These are phyloP conservation scores for Drosophila subquinaria DNA, from an alignment of 2,888 invertebrate genomes.

Conservation along the genomic window DNA sequence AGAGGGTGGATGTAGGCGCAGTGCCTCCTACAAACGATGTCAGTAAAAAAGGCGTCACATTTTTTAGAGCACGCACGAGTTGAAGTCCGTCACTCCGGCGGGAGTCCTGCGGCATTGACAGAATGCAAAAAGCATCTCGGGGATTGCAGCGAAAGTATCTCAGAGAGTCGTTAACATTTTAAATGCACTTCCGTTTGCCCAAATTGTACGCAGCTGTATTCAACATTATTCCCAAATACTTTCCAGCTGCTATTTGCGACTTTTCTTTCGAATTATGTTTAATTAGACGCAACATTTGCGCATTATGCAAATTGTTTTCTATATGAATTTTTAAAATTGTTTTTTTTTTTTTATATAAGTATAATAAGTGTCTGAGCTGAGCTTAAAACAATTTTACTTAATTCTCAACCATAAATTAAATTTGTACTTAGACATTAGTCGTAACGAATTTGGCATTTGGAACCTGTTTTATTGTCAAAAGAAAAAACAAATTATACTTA, in stretches of 20 bases:
- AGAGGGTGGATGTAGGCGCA: conserved; percentile 18
- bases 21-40: conserved; percentile 34
- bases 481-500: not conserved
- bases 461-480: conserved; percentile 31
- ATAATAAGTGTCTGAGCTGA: conserved; percentile 39
- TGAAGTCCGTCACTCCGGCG: not conserved
- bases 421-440: conserved; percentile 26
- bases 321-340: conserved; percentile 11
- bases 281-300: conserved; percentile 42
- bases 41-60: conserved; percentile 36
- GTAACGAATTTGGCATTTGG: conserved; percentile 20
- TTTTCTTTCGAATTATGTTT: conserved; percentile 24
- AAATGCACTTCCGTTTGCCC: conserved; percentile 43
- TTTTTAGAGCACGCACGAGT: conserved; percentile 25
- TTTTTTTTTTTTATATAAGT: conserved; percentile 7
- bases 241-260: conserved; percentile 41
- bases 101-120: conserved; percentile 22
- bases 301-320: conserved; percentile 48
- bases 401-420: conserved; percentile 25
- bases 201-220: conserved; percentile 28
- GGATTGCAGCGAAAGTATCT: conserved; percentile 47
- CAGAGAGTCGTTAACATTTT: conserved; percentile 28
- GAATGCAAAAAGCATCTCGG: conserved; percentile 28
- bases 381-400: conserved; percentile 33
- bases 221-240: conserved; percentile 26